Evolutionary conservation across 2,888 invertebrate species (phyloP).

Genomic region (Sclerodermus sp.): DNA sequence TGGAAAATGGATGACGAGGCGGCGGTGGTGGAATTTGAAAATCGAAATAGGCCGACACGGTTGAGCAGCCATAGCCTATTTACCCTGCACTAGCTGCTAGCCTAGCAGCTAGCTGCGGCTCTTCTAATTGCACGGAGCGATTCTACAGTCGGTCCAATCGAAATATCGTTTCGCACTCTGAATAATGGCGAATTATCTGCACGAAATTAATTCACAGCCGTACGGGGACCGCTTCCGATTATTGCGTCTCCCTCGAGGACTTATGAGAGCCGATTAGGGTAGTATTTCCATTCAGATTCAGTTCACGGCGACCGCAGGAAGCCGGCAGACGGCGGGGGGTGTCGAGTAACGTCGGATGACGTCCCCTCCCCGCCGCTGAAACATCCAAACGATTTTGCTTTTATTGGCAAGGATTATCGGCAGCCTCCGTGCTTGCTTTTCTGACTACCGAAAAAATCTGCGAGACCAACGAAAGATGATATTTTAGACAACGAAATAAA

Average conservation of each 20-base stretch:
- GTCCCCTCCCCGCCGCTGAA: conserved; percentile 9
- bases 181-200: conserved; percentile 44
- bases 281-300: conserved; percentile 22
- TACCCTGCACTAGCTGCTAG: too few relatives aligned
- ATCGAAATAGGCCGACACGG: conserved; percentile 4
- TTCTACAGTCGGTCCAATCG: conserved; percentile 14
- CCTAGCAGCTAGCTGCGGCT: too few relatives aligned
- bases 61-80: background rate
- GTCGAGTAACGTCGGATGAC: too few relatives aligned
- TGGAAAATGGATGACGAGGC: too few relatives aligned
- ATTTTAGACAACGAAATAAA: background rate
- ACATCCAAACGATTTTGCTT: conserved; percentile 16
- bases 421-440: background rate
- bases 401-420: conserved; percentile 18
- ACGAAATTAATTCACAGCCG: conserved; percentile 36
- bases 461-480: background rate
- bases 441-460: background rate
- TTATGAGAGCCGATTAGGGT: conserved; percentile 25
- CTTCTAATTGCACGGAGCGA: conserved; percentile 23
- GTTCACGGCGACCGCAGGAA: too few relatives aligned
- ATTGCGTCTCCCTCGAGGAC: conserved; percentile 23
- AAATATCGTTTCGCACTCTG: conserved; percentile 38
- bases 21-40: background rate
- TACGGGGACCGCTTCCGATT: conserved; percentile 26
- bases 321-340: too few relatives aligned